Evolutionary conservation across 2,113 vertebrate genomes (phyloP).

Genomic region (Dicrurus megarhynchus): DNA sequence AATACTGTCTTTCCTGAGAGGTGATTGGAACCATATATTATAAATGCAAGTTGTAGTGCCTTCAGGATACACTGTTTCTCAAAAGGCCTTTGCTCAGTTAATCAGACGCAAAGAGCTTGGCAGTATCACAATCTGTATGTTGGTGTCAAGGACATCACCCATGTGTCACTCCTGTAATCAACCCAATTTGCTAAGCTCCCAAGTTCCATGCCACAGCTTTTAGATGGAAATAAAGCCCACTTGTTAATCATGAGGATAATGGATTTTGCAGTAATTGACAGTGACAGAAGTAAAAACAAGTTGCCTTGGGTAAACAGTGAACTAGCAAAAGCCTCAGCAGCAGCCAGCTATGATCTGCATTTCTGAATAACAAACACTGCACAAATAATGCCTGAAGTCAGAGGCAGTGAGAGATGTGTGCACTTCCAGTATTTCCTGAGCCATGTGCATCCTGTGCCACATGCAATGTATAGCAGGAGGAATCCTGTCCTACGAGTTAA

Average conservation of each 20-base stretch:
- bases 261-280: slow-evolving; percentile 61
- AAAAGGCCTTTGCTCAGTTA: neutral
- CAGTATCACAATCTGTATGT: neutral
- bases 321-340: neutral
- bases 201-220: slow-evolving; percentile 1
- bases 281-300: slow-evolving; percentile 53
- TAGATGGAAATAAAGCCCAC: slow-evolving; percentile 31
- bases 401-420: neutral
- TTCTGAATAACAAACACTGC: neutral
- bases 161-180: slow-evolving; percentile 39
- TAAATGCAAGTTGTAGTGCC: neutral
- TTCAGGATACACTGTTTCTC: neutral
- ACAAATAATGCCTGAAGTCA: neutral
- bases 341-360: neutral
- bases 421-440: neutral
- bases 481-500: neutral
- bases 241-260: slow-evolving; percentile 40
- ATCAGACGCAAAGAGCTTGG: neutral
- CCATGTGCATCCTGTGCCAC: neutral
- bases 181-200: slow-evolving; percentile 44
- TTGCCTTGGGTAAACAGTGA: slow-evolving; percentile 15
- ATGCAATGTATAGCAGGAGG: accelerated
- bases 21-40: neutral
- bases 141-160: slow-evolving; percentile 26
- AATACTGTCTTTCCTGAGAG: neutral